These are phyloP conservation scores for Cheilosia soror DNA, from an alignment of 2,888 invertebrate genomes.

Conservation along the genomic window DNA sequence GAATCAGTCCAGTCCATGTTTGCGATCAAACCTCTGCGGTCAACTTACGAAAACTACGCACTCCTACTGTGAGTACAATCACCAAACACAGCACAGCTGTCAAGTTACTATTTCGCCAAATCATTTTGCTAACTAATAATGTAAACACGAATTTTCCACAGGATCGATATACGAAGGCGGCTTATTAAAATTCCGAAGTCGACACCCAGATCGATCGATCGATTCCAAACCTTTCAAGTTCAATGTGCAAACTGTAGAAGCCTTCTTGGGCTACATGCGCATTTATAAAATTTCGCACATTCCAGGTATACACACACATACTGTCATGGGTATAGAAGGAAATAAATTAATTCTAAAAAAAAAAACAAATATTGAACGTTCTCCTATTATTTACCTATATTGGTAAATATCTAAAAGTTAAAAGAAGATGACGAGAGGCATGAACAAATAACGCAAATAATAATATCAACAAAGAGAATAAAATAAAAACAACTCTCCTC, in stretches of 20 bases:
- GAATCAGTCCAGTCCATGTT: background rate
- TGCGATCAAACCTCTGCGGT: background rate
- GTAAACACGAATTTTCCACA: slow-evolving; percentile 8
- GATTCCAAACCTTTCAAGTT: slow-evolving; percentile 61
- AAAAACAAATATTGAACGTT: slow-evolving; percentile 24
- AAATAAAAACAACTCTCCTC: slow-evolving; percentile 43
- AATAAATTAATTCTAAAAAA: slow-evolving; percentile 67
- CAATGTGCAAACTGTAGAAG: slow-evolving; percentile 65
- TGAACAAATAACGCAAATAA: slow-evolving; percentile 58
- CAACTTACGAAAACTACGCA: slow-evolving; percentile 68
- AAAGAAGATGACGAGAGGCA: slow-evolving; percentile 65
- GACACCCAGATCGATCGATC: slow-evolving; percentile 34
- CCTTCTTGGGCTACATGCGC: slow-evolving; percentile 66
- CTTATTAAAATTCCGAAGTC: slow-evolving; percentile 43
- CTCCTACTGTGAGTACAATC: slow-evolving; percentile 10
- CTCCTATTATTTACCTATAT: slow-evolving; percentile 70
- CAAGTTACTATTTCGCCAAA: slow-evolving; percentile 21
- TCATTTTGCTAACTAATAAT: slow-evolving; percentile 30
- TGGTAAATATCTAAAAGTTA: slow-evolving; percentile 53
- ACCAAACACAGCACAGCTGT: slow-evolving; percentile 35
- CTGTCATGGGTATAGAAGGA: slow-evolving; percentile 21
- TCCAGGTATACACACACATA: slow-evolving; percentile 4
- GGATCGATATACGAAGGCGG: slow-evolving; percentile 9
- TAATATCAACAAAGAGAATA: slow-evolving; percentile 56
- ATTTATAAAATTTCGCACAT: slow-evolving; percentile 72